Percentiles rank a stretch among this genome's conserved stretches.
Conservation (phyloP, 2,113 vertebrate genomes). For the Grantiella picta region DNA sequence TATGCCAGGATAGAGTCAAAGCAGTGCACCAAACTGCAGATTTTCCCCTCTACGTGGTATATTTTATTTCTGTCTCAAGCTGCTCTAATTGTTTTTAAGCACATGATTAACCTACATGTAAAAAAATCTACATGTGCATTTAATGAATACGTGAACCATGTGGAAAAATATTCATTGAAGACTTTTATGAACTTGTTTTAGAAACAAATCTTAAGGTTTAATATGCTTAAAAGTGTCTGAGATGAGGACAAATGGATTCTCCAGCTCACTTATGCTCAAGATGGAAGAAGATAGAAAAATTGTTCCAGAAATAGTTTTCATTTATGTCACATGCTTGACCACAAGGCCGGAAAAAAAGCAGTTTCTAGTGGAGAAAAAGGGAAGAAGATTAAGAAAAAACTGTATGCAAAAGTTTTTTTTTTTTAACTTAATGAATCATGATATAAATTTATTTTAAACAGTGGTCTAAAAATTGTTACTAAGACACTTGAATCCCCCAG, state of each 20-base stretch:
- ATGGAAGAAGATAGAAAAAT: neutral
- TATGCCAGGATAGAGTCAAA: neutral
- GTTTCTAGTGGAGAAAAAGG: neutral
- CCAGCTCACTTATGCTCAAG: neutral
- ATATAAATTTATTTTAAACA: neutral
- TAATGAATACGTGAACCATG: neutral
- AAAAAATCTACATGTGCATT: neutral
- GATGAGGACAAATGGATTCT: neutral
- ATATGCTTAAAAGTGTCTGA: neutral
- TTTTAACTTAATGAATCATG: neutral
- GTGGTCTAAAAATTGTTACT: neutral
- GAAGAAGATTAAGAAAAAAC: neutral
- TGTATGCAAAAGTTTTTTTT: rapidly evolving
- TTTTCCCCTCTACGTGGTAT: neutral
- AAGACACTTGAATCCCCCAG: neutral
- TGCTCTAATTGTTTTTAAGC: neutral
- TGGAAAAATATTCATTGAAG: neutral
- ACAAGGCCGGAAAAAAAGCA: neutral
- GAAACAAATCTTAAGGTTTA: neutral
- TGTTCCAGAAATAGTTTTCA: neutral
- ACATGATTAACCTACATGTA: neutral
- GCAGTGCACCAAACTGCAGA: neutral
- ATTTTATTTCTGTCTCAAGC: neutral
- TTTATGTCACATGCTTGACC: neutral
- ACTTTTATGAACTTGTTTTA: neutral